Conservation (phyloP, 1,140 invertebrate species). For the Drosophila sp. region DNA sequence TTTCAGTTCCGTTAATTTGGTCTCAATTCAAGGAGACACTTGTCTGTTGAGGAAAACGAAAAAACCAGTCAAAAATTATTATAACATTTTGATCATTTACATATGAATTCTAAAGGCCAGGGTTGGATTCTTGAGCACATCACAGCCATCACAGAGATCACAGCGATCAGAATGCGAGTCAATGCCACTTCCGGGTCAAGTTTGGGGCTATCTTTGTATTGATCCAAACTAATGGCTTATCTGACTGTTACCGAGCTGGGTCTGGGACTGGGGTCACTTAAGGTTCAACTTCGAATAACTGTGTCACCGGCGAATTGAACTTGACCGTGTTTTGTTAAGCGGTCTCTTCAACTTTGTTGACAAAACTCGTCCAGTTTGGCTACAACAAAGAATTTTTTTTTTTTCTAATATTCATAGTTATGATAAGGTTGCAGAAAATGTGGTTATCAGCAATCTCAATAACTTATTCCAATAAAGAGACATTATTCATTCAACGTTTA, state of each 20-base stretch:
- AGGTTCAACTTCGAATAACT: constrained; percentile 60
- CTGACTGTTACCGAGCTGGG: constrained; percentile 27
- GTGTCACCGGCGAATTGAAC: constrained; percentile 80
- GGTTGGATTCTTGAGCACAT: constrained; percentile 62
- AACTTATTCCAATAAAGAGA: constrained; percentile 29
- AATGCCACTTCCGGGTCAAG: constrained; percentile 71
- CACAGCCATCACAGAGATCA: constrained; percentile 12
- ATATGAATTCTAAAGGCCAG: constrained; percentile 66
- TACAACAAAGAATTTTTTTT: constrained; percentile 1
- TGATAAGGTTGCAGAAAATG: constrained; percentile 14
- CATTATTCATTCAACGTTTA: constrained; percentile 62
- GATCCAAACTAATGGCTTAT: constrained; percentile 23
- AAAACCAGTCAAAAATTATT: constrained; percentile 48
- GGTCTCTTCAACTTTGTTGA: not conserved
- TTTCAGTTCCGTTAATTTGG: constrained; percentile 48
- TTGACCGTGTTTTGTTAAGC: constrained; percentile 60
- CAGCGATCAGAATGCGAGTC: constrained; percentile 27
- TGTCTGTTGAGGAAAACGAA: constrained; percentile 20
- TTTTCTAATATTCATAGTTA: not conserved
- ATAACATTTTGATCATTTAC: constrained; percentile 63
- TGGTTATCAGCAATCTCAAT: constrained; percentile 31
- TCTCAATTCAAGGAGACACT: constrained; percentile 63
- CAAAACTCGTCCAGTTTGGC: constrained; percentile 40
- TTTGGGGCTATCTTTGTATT: constrained; percentile 30
- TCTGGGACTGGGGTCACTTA: constrained; percentile 68